phyloP scores from a whole-genome alignment of 2,797 vertebrate species.

The Megaceryle alcyon region DNA sequence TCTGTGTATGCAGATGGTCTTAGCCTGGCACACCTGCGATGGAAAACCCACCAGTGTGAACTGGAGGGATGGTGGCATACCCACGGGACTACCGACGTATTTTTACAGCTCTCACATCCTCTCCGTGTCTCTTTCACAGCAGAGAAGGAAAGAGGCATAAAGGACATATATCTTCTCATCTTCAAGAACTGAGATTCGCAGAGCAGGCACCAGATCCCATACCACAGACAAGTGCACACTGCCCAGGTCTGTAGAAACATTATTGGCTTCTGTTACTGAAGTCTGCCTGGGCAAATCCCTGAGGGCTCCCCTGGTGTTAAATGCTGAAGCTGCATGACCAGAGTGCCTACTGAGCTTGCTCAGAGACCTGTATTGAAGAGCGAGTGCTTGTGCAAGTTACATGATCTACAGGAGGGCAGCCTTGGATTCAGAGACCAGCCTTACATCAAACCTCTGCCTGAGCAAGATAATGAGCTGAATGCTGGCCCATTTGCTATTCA shows the following conservation, averaged over 20 bases:
- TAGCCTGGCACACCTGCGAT: neutral
- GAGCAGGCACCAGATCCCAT: neutral
- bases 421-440: neutral
- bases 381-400: neutral
- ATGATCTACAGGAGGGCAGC: neutral
- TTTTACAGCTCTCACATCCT: slow-evolving; percentile 21
- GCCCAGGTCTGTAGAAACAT: neutral
- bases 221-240: fast-evolving
- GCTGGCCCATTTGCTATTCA: neutral
- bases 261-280: neutral
- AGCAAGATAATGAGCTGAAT: neutral
- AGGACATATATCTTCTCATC: neutral
- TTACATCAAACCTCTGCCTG: neutral
- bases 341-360: neutral
- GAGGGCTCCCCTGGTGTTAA: neutral
- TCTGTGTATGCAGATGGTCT: neutral
- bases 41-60: slow-evolving; percentile 4
- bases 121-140: neutral
- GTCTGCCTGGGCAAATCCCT: neutral
- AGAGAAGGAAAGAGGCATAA: neutral
- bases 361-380: neutral
- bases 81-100: fast-evolving
- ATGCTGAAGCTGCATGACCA: neutral
- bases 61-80: neutral
- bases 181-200: neutral